Evolutionary conservation across 2,797 vertebrate genomes (phyloP).

Genomic region (Columba guinea): DNA sequence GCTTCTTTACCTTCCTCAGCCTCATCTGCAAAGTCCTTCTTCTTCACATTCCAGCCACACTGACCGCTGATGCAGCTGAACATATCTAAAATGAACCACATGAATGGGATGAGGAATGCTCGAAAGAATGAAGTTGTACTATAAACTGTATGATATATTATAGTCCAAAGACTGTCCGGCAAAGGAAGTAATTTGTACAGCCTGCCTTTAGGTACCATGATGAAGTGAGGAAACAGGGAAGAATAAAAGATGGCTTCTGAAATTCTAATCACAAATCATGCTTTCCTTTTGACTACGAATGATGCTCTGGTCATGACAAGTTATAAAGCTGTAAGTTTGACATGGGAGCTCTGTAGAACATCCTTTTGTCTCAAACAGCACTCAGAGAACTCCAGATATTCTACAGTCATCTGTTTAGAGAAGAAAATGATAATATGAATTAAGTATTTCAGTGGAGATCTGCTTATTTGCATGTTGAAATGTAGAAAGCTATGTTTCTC

Average conservation of each 20-base stretch:
- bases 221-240: neutral
- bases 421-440: neutral
- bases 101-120: neutral
- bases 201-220: neutral
- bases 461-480: neutral
- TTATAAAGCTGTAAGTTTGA: neutral
- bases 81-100: neutral
- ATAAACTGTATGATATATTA: neutral
- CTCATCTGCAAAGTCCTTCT: neutral
- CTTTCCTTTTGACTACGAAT: neutral
- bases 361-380: neutral
- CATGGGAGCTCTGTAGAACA: neutral
- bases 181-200: neutral
- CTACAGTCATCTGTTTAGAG: neutral
- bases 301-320: neutral
- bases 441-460: neutral
- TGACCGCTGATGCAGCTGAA: neutral
- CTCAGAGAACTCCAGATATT: neutral
- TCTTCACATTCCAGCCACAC: neutral
- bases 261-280: neutral
- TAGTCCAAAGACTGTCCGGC: neutral
- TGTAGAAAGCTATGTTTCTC: neutral
- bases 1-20: conserved; percentile 32
- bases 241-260: neutral
- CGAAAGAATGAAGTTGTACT: neutral